Base-by-base conservation (phyloP, 2,113 vertebrate species). In the Mola mola region DNA sequence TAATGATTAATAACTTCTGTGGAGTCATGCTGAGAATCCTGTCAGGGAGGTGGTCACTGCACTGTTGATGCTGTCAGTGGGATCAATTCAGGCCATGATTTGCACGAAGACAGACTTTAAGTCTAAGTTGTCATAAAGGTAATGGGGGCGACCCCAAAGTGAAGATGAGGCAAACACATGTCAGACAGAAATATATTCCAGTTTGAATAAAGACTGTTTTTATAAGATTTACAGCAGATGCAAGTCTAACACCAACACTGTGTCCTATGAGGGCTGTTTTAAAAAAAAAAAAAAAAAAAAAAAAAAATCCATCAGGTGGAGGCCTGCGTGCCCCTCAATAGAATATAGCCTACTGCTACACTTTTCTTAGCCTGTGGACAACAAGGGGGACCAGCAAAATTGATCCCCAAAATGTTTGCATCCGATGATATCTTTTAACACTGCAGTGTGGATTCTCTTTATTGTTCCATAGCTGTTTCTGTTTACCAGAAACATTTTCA, bases 261-360 rank as follows among this genome's bases (percentile, higher is more conserved):
- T 29, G 41, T 59, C 62, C 75, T 74, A 5, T 49, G 36, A 69
- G 66, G 66, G 67, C 58, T 53, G 66, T 60, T 87, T 67, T 52
- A 76, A 75, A 67, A 81, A 71, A 81, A 72, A 78, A 83, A 68
- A 82, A 61, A n/a, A n/a, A n/a, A n/a, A n/a, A n/a, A n/a, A n/a
- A n/a, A n/a, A n/a, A n/a, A n/a, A n/a, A n/a, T n/a, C 50, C 49
- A 31, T 60, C 59, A 66, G 57, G 11, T 20, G 47, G 36, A 31
- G 19, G 56, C 56, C 57, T 36, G 49, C 60, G 51, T 48, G 49
- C 3, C 10, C 2, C 15, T 38, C 47, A 74, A 77, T 79, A 79
- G 67, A 51, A 37, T 24, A 38, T 19, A 66, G 57, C 60, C 67
- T 59, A 76, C 66, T 55, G 73, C 57, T 59, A 42, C 28, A 74